Evolutionary conservation across 1,140 invertebrate species (phyloP), one percentile per base, ranked within the genome.

Genomic region (Papilio polyxenes): DNA sequence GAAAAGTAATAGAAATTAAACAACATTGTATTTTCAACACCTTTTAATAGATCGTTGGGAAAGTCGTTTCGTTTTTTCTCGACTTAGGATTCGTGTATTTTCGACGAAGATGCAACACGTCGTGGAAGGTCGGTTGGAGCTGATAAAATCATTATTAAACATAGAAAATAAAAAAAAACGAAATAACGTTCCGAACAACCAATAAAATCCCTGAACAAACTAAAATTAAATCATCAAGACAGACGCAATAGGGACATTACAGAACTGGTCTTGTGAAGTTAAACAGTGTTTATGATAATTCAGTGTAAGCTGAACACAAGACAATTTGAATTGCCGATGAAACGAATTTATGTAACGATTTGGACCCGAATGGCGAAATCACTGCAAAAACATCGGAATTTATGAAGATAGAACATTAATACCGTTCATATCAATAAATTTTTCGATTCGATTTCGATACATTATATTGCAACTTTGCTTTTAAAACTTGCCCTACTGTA

Each of bases 221-320:
- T 77, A 62, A 49, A 59, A 49, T 37, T 17, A 79, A 65, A 79
- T 65, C 17, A 81, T 83, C n/a, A 48, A 53, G 2, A 2, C 40
- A 53, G 49, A 51, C 48, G 15, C 75, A n/a, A 31, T 17, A 84
- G 87, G 80, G 81, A 82, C 86, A 87, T 86, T 44, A 31, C 69
- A 49, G 72, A 81, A 49, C 81, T 83, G 74, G 81, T 83, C 48
- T 3, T 84, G 80, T 84, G 81, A 75, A 62, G n/a, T n/a, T n/a
- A n/a, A n/a, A n/a, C n/a, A n/a, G 83, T 65, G 84, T 78, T 88
- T 88, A 85, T 87, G 82, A 87, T 87, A 85, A 88, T 88, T 85
- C 81, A 81, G 78, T 82, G 83, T 85, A 81, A 81, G 78, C 49
- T n/a, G n/a, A 56, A 23, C 56, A 77, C 81, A 59, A 83, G 85